Percentiles rank a stretch among this genome's conserved stretches.
These are phyloP conservation scores for Hirtodrosophila trivittata DNA, from an alignment of 2,888 invertebrate genomes.

Conservation along the genomic window DNA sequence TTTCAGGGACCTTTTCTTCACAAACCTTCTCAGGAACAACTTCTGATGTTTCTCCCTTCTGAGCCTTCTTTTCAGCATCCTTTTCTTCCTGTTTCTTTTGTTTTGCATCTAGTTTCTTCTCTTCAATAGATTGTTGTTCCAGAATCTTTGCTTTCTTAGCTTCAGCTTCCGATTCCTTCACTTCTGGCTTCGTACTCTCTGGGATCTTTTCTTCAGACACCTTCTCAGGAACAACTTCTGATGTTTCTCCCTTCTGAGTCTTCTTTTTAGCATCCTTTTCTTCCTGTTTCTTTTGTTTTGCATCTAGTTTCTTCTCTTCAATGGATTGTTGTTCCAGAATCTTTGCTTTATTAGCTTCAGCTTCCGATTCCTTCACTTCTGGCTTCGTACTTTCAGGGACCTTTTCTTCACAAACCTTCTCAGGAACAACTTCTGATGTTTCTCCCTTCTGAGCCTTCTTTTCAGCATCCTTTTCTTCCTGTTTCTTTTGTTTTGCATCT, in stretches of 20 bases:
- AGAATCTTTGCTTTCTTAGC: slow-evolving; percentile 9
- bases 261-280: slow-evolving; percentile 1
- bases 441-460: neutral
- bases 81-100: slow-evolving; percentile 8
- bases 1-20: slow-evolving; percentile 28
- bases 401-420: slow-evolving; percentile 19
- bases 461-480: neutral
- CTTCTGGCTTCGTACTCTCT: neutral
- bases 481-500: no score
- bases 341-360: slow-evolving; percentile 8
- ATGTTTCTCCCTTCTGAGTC: neutral
- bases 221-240: slow-evolving; percentile 15
- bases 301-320: neutral
- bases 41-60: slow-evolving; percentile 17
- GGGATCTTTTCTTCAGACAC: slow-evolving; percentile 22
- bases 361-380: slow-evolving; percentile 10
- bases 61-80: neutral
- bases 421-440: neutral
- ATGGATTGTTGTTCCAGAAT: neutral
- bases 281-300: slow-evolving; percentile 23
- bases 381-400: slow-evolving; percentile 24
- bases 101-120: slow-evolving; percentile 17
- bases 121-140: slow-evolving; percentile 12
- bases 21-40: slow-evolving; percentile 8
- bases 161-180: slow-evolving; percentile 6